Percentiles rank a stretch among this genome's conserved stretches.
These are phyloP conservation scores for Diaperis boleti DNA, from an alignment of 2,888 invertebrate species.

Conservation along the genomic window DNA sequence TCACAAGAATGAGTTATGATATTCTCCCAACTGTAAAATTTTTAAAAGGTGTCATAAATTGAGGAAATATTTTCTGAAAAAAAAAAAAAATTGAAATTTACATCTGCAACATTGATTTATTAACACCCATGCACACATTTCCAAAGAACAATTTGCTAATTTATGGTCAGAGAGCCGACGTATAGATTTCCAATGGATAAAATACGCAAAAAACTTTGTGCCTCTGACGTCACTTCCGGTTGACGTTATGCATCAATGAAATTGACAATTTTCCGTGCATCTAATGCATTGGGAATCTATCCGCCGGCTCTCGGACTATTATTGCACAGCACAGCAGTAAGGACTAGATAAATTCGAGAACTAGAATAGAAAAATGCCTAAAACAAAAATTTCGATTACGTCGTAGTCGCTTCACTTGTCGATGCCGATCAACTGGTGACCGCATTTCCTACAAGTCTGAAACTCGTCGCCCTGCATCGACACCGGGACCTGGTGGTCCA, in stretches of 20 bases:
- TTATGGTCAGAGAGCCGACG: no score
- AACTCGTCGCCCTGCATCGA: conserved; percentile 42
- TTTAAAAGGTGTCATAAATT: no score
- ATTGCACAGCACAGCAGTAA: conserved; percentile 61
- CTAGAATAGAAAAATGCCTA: not conserved
- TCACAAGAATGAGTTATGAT: no score
- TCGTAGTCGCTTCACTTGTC: conserved; percentile 13
- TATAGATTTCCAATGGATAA: no score
- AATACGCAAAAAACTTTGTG: no score
- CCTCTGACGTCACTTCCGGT: no score
- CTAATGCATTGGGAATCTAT: no score
- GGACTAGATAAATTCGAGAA: conserved; percentile 35
- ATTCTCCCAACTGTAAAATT: no score
- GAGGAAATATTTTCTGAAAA: no score
- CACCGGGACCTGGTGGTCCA: conserved; percentile 66
- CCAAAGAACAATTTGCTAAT: no score
- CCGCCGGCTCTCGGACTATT: conserved; percentile 48
- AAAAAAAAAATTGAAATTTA: not conserved
- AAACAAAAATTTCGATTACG: conserved; percentile 12
- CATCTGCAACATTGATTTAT: conserved; percentile 39
- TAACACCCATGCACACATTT: conserved; percentile 31
- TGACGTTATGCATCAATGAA: no score
- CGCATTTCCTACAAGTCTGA: conserved; percentile 62
- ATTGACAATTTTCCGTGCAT: no score
- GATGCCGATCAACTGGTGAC: conserved; percentile 52